Base-by-base conservation (phyloP, 2,888 invertebrate species). In the Rhagonycha lutea region DNA sequence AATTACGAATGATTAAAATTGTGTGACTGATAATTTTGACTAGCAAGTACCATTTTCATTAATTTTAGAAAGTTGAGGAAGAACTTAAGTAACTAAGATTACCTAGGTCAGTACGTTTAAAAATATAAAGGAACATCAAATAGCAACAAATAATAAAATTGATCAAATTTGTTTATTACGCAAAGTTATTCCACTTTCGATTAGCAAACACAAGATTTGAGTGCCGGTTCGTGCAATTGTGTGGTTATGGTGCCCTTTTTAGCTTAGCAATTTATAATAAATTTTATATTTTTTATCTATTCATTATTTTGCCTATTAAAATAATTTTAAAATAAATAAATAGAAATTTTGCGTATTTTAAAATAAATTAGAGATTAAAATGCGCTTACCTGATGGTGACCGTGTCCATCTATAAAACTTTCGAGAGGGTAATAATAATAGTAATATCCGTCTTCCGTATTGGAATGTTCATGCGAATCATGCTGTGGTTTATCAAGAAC, bases 361-460 rank as follows among this genome's bases (percentile, higher is more conserved):
- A 23, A 24, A 24, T n/a, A 12, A 47, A n/a, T 47, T 47, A 47
- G 8, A 24, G 4, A 65, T 24, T 65, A 65, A 65, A 24, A n/a
- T 14, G 7, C 8, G 11, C 74, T 26, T 71, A 76, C 79, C 65
- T 80, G 79, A 14, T 67, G 24, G n/a, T 76, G 75, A 10, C 70
- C 78, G 73, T 86, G 77, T 77, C 88, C 88, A 78, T 88, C 87
- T 77, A 88, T 83, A 77, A 90, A 89, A 74, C 88, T 89, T 80
- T 90, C 89, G 69, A 90, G 82, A 0, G 90, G 90, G 80, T 90
- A 90, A 83, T 89, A 90, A 82, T 90, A 90, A 81, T 90, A 91
- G 80, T 89, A 89, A 83, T 89, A 89, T 78, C 89, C 88, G 26
- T 85, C 83, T 14, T 76, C 28, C 18, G 72, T 47, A 18, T 62